Evolutionary conservation across 2,888 invertebrate species (phyloP).

Genomic region (Cyrtodaria siliqua): DNA sequence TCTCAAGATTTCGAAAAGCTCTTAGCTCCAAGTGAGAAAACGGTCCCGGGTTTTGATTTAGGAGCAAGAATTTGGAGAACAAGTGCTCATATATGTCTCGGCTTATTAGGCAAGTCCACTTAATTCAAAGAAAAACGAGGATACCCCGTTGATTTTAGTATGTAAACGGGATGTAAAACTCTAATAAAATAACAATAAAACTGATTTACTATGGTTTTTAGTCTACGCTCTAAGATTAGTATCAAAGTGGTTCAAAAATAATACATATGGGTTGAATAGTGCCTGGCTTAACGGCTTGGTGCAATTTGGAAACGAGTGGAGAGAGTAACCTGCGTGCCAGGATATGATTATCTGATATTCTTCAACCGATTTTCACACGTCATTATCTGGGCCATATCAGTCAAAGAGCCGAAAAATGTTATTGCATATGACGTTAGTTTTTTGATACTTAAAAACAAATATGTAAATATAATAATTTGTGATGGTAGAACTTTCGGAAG

Average conservation of each 20-base stretch:
- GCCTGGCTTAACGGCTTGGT: neutral
- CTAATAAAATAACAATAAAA: conserved; percentile 62
- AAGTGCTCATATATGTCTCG: conserved; percentile 30
- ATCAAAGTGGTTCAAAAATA: conserved; percentile 22
- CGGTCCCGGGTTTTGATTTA: conserved; percentile 27
- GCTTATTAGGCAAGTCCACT: conserved; percentile 27
- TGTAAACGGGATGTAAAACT: conserved; percentile 58
- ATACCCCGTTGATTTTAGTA: conserved; percentile 46
- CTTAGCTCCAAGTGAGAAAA: neutral
- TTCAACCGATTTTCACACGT: neutral
- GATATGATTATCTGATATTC: neutral
- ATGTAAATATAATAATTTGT: no score
- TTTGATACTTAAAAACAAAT: no score
- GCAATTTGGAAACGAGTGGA: conserved; percentile 1
- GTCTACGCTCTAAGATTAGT: conserved; percentile 33
- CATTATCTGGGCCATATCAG: no score
- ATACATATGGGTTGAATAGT: neutral
- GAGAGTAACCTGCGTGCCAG: neutral
- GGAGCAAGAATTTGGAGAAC: neutral
- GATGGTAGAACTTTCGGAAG: no score
- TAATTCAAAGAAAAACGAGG: conserved; percentile 31
- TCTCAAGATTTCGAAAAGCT: neutral
- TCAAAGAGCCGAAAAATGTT: no score
- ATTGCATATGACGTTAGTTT: no score
- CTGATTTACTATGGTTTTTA: conserved; percentile 55